These are phyloP conservation scores for Peucedramus taeniatus DNA, from an alignment of 2,113 vertebrate genomes.

Conservation along the genomic window DNA sequence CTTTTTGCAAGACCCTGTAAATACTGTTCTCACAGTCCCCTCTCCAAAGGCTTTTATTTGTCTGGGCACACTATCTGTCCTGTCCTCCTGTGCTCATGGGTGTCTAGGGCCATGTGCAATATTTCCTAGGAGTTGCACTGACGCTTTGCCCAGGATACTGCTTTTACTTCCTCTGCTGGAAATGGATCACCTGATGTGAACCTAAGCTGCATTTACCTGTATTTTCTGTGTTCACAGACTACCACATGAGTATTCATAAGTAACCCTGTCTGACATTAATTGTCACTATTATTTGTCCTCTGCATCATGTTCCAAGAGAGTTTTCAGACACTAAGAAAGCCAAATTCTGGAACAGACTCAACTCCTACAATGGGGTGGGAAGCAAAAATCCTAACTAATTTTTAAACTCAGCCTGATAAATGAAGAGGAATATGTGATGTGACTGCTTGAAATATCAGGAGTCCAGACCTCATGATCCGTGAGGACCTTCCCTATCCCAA, in stretches of 20 bases:
- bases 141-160: neutral
- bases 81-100: neutral
- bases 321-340: neutral
- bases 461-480: neutral
- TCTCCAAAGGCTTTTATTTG: neutral
- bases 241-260: neutral
- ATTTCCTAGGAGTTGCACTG: neutral
- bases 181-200: neutral
- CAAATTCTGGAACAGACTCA: neutral
- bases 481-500: neutral
- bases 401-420: conserved; percentile 30
- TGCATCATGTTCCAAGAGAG: neutral
- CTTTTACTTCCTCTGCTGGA: neutral
- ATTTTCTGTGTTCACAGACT: neutral
- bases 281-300: neutral
- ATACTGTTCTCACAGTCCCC: neutral
- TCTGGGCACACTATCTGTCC: neutral
- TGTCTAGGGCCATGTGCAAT: neutral
- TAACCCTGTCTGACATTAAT: neutral
- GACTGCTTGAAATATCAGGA: conserved; percentile 47
- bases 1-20: neutral
- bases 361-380: neutral
- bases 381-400: conserved; percentile 13
- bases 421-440: conserved; percentile 5
- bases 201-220: neutral